Base-by-base conservation (phyloP, 2,113 vertebrate genomes). In the Forbesichthys papilliferus region DNA sequence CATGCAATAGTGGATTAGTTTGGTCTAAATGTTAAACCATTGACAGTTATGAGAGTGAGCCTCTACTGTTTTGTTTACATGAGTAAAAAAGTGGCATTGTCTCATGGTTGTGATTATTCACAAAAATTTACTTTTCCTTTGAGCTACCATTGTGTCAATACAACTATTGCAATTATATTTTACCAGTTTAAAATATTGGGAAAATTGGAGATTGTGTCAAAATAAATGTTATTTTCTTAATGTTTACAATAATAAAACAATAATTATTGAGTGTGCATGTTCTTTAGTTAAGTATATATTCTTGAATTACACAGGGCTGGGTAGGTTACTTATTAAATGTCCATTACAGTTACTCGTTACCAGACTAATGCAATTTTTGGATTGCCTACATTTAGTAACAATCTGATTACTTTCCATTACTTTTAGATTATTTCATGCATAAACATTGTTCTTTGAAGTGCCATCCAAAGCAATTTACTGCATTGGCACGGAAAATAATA, bases 141-240 rank as follows among this genome's bases (percentile, higher is more conserved):
- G 3, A 51, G 75, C 74, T 80, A 64, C 55, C 47, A 76, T 74
- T 81, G 71, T 86, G 77, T 84, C 73, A 86, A 84, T 77, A 34
- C 77, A 75, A 80, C 84, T 86, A 89, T 87, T 85, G 88, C 87
- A 90, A 85, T 58, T 89, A 84, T 92, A 91, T 91, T 91, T 91
- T 91, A 87, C 85, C 85, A 88, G 66, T 80, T 82, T 16, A 83
- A 61, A 46, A 65, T 57, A 48, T 77, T 14, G 14, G 51, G 46
- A 69, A 16, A 51, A 58, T 73, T 74, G 42, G 78, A 78, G 33
- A 61, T 65, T 58, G 48, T 62, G 58, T 48, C 34, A 13, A 14
- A 42, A 63, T 54, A 75, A 48, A 66, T 34, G 80, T 66, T 83
- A 84, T 83, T 87, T 84, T 82, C 61, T 2, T 78, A 78, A 83